Percentiles rank a stretch among this genome's conserved stretches.
phyloP scores from a whole-genome alignment of 2,113 vertebrate genomes.

The Lontra canadensis region DNA sequence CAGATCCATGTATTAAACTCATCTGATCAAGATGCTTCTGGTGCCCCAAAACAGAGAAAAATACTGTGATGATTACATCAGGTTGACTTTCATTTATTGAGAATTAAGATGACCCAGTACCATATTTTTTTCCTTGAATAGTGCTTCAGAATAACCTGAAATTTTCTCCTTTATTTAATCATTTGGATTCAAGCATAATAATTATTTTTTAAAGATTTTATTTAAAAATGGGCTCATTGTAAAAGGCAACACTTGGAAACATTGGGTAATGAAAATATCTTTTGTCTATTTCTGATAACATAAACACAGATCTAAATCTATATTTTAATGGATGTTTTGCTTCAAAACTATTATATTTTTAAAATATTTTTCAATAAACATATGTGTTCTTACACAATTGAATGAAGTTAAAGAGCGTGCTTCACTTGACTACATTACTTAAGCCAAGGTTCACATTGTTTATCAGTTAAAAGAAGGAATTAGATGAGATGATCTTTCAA shows the following conservation, averaged over 20 bases:
- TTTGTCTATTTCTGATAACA: background rate
- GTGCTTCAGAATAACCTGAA: background rate
- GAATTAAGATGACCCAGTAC: background rate
- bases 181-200: background rate
- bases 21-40: constrained; percentile 15
- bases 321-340: constrained; percentile 15
- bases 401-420: background rate
- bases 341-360: constrained; percentile 27
- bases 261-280: background rate
- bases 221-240: background rate
- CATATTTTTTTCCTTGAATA: background rate
- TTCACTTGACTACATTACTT: background rate
- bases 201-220: background rate
- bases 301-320: background rate
- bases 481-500: background rate
- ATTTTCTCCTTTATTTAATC: background rate
- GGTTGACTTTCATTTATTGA: background rate
- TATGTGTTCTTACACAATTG: background rate
- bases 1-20: background rate
- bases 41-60: constrained; percentile 15
- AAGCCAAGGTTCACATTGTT: background rate
- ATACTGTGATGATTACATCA: background rate
- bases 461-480: background rate
- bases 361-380: background rate
- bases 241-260: background rate